Conservation (phyloP, 2,797 vertebrate species). For the Danio kyathit region DNA sequence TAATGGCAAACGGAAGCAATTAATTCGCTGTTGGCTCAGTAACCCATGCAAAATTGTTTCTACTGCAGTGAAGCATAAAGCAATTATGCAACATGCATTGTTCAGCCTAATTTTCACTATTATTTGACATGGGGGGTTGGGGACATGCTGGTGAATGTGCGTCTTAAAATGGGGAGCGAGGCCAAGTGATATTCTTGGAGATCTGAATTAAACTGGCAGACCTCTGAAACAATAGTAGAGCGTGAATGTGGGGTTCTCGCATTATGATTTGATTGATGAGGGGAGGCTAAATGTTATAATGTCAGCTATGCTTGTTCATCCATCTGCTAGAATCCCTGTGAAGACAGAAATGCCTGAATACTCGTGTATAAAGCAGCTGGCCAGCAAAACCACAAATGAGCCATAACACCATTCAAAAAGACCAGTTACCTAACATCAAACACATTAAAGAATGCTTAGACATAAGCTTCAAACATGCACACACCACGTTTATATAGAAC, state of each 20-base stretch:
- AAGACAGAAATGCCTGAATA: not conserved
- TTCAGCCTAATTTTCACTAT: slow-evolving; percentile 36
- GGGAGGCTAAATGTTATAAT: slow-evolving; percentile 41
- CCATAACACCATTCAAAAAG: not conserved
- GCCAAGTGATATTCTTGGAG: not conserved
- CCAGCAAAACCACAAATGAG: slow-evolving; percentile 9
- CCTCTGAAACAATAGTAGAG: slow-evolving; percentile 16
- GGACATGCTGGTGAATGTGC: not conserved
- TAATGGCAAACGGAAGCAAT: slow-evolving; percentile 47
- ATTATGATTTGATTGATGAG: slow-evolving; percentile 53
- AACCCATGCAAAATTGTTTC: slow-evolving; percentile 44
- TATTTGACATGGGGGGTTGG: slow-evolving; percentile 10
- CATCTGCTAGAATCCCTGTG: slow-evolving; percentile 22
- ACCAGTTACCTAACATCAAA: not conserved
- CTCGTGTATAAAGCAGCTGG: not conserved
- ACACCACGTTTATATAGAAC: not conserved
- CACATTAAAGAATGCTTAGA: not conserved
- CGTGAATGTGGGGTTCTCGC: slow-evolving; percentile 7
- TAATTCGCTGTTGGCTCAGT: slow-evolving; percentile 33
- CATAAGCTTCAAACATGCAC: not conserved
- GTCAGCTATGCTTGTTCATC: slow-evolving; percentile 36
- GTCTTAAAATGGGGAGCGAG: not conserved
- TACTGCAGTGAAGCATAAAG: slow-evolving; percentile 34
- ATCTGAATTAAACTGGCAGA: slow-evolving; percentile 1
- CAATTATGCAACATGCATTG: slow-evolving; percentile 44